Evolutionary conservation across 2,113 vertebrate species (phyloP).

Genomic region (Corvus moneduloides): DNA sequence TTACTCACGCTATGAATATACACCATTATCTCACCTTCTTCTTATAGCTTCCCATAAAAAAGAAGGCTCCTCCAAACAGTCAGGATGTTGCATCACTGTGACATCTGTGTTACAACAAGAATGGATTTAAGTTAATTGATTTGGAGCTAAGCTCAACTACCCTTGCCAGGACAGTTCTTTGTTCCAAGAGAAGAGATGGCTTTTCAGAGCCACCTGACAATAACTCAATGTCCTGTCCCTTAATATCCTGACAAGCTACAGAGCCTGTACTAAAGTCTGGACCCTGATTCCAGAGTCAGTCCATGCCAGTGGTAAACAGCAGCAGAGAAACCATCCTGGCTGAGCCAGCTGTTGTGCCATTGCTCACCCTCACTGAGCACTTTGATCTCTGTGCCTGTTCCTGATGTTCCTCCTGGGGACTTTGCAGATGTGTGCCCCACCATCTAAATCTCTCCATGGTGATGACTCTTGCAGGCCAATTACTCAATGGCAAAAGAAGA

Average conservation of each 20-base stretch:
- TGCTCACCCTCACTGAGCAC: neutral
- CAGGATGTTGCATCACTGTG: neutral
- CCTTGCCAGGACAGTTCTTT: neutral
- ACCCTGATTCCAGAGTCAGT: neutral
- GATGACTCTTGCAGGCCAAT: neutral
- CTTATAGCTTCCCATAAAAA: neutral
- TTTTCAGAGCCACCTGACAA: neutral
- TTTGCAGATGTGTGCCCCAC: neutral
- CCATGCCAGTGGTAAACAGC: neutral
- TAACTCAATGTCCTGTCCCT: neutral
- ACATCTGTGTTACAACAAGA: neutral
- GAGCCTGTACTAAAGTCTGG: neutral
- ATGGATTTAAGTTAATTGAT: neutral
- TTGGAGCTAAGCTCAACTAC: neutral
- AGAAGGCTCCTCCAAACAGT: neutral
- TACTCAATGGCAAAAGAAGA: neutral
- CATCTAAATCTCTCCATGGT: neutral
- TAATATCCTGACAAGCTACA: neutral
- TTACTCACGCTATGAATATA: neutral
- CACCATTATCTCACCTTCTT: neutral
- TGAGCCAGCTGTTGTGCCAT: neutral
- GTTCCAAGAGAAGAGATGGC: neutral
- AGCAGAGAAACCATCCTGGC: neutral
- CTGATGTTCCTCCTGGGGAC: neutral
- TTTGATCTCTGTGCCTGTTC: neutral